Evolutionary conservation across 2,113 vertebrate species (phyloP).

Genomic region (Chlorodrepanis virens): DNA sequence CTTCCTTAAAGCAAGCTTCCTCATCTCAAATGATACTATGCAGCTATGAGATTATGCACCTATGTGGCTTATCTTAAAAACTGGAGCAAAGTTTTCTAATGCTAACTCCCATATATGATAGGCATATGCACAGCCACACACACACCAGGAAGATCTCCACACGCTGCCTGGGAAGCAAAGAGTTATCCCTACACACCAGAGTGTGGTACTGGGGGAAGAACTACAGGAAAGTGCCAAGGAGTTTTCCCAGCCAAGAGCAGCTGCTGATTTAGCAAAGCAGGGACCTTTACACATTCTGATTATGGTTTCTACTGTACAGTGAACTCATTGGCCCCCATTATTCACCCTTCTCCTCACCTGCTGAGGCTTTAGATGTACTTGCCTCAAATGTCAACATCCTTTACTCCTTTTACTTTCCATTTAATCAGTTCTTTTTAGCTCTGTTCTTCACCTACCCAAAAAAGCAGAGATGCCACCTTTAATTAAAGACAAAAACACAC

Average conservation of each 20-base stretch:
- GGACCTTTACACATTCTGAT: background rate
- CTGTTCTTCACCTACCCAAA: background rate
- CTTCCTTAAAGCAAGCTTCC: background rate
- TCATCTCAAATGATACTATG: background rate
- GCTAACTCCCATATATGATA: background rate
- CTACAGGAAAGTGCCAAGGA: background rate
- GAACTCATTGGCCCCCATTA: background rate
- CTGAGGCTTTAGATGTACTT: background rate
- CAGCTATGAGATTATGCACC: background rate
- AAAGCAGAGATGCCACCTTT: slow-evolving; percentile 22
- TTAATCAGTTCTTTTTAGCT: background rate
- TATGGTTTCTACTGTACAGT: background rate
- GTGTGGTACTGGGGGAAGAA: background rate
- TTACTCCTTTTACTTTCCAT: background rate
- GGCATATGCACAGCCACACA: background rate
- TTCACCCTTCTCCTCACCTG: background rate
- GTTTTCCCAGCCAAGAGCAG: background rate
- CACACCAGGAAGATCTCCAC: background rate
- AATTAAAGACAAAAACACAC: slow-evolving; percentile 47
- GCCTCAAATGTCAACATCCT: background rate
- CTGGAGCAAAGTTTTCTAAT: background rate
- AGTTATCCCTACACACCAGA: background rate
- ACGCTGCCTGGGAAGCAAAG: background rate
- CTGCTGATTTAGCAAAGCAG: background rate
- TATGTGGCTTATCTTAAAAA: background rate